phyloP scores from a whole-genome alignment of 1,140 invertebrate species.

The Oreohelix idahoensis region DNA sequence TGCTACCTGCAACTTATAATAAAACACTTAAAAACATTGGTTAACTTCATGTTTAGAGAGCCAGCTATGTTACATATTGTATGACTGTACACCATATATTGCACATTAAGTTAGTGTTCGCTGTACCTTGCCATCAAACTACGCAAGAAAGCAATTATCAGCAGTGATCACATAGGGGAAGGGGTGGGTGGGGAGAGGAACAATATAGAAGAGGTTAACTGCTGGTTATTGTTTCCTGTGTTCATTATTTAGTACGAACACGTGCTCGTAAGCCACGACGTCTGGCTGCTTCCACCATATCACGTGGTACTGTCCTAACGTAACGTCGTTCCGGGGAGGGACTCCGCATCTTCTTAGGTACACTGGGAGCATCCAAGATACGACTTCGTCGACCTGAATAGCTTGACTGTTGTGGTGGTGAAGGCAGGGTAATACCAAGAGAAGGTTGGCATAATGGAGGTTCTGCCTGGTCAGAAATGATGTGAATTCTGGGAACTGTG shows the following conservation, averaged over 20 bases:
- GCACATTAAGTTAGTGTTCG: no score
- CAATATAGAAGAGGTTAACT: no score
- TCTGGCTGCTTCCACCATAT: constrained; percentile 62
- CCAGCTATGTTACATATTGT: no score
- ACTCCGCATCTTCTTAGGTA: constrained; percentile 57
- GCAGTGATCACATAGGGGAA: no score
- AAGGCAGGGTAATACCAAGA: constrained; percentile 43
- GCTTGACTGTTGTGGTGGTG: constrained; percentile 60
- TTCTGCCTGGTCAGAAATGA: constrained; percentile 55
- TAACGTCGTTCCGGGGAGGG: constrained; percentile 67
- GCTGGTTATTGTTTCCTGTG: not conserved
- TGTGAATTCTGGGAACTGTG: constrained; percentile 65
- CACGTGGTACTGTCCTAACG: constrained; percentile 61
- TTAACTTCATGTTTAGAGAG: no score
- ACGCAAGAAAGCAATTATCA: no score
- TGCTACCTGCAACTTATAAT: no score
- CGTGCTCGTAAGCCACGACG: constrained; percentile 57
- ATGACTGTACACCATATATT: no score
- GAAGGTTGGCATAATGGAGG: constrained; percentile 54
- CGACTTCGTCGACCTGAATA: constrained; percentile 65
- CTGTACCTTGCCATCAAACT: no score
- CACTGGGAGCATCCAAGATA: constrained; percentile 67
- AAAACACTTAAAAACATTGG: no score
- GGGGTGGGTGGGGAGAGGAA: not conserved
- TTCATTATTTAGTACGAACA: constrained; percentile 58